Evolutionary conservation across 2,888 invertebrate genomes (phyloP).

Genomic region (Esperia sulphurella): DNA sequence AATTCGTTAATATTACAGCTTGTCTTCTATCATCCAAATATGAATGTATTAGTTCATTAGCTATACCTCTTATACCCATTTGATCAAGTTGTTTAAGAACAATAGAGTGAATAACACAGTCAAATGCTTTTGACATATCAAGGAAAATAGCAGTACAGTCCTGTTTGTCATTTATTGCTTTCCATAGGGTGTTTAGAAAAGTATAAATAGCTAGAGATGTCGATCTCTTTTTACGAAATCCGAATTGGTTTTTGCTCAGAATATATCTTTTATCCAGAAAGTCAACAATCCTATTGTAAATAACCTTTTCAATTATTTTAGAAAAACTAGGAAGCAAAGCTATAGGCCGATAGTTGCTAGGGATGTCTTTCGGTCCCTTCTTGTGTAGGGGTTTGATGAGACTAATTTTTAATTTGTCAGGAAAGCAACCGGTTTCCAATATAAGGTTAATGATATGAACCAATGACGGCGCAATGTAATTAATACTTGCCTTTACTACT

Average conservation of each 20-base stretch:
- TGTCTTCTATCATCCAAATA: not conserved
- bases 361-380: conserved; percentile 10
- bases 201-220: not conserved
- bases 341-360: conserved; percentile 17
- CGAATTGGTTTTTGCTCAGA: conserved; percentile 5
- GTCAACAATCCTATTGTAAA: conserved; percentile 11
- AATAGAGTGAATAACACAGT: not conserved
- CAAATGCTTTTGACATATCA: not conserved
- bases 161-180: not conserved
- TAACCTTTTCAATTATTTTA: conserved; percentile 19
- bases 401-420: conserved; percentile 16
- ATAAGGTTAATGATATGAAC: conserved; percentile 19
- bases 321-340: conserved; percentile 18
- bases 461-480: conserved; percentile 8
- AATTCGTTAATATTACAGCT: not conserved
- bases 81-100: not conserved
- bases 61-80: not conserved
- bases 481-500: conserved; percentile 10
- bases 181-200: not conserved
- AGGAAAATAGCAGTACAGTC: not conserved
- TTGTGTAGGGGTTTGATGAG: conserved; percentile 17
- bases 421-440: conserved; percentile 13
- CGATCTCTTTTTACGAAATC: conserved; percentile 6
- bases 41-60: not conserved
- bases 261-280: conserved; percentile 12